Percentiles rank a stretch among this genome's conserved stretches.
phyloP scores from a whole-genome alignment of 2,113 vertebrate genomes.

The Tragelaphus buxtoni region DNA sequence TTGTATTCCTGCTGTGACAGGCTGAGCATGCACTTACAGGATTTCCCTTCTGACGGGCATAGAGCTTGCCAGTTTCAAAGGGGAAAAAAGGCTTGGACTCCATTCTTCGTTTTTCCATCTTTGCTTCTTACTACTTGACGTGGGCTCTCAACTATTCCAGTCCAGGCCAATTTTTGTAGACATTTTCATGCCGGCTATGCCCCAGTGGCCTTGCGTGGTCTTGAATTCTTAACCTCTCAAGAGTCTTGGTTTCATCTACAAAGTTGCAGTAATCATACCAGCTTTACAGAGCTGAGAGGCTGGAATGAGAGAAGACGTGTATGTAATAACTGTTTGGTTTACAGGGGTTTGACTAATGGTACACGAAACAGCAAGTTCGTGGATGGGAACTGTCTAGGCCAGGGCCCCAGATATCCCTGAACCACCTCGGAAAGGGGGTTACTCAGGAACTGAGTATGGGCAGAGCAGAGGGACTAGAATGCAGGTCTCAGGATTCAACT shows the following conservation, averaged over 20 bases:
- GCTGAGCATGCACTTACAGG: not conserved
- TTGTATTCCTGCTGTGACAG: not conserved
- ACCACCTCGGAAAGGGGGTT: not conserved
- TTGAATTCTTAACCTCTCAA: constrained; percentile 2
- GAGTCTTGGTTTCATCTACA: not conserved
- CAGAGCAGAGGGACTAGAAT: not conserved
- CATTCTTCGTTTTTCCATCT: not conserved
- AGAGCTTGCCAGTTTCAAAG: not conserved
- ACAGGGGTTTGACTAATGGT: not conserved
- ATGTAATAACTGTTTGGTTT: not conserved
- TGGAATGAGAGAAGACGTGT: not conserved
- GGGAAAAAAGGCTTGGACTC: not conserved
- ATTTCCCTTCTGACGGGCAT: not conserved
- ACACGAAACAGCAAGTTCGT: not conserved
- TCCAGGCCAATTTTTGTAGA: not conserved
- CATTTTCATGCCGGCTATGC: not conserved
- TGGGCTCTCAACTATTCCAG: not conserved
- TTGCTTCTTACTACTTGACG: not conserved
- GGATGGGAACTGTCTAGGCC: not conserved
- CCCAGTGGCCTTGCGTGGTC: not conserved
- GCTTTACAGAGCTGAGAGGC: not conserved
- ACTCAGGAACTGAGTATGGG: not conserved
- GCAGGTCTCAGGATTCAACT: not conserved
- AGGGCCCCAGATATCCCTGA: not conserved
- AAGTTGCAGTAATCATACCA: not conserved